A percentile compares a stretch with the other conserved stretches of the same genome.
Evolutionary conservation across 2,888 invertebrate species (phyloP).

Genomic region (Lypha dubia): DNA sequence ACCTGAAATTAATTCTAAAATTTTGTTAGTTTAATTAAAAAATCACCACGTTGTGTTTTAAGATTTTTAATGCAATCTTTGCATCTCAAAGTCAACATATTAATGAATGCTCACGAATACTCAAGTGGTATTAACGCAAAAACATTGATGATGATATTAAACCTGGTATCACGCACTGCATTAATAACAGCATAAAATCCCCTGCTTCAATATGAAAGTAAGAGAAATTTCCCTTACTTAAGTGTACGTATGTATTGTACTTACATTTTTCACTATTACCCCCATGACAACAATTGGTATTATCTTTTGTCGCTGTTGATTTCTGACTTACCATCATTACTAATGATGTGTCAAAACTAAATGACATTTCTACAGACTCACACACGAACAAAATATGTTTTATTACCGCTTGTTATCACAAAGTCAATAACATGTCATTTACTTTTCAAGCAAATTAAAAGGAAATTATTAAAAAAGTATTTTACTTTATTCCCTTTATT

Average conservation of each 20-base stretch:
- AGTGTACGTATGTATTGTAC: background rate
- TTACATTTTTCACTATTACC: background rate
- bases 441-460: constrained; percentile 7
- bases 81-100: background rate
- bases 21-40: background rate
- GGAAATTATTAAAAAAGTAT: constrained; percentile 14
- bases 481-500: constrained; percentile 18
- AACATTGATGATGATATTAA: constrained; percentile 33
- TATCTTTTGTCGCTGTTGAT: background rate
- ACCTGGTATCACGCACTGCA: constrained; percentile 2
- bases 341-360: constrained; percentile 57
- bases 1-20: background rate
- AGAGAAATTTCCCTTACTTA: background rate
- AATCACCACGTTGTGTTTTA: background rate
- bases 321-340: constrained; percentile 29
- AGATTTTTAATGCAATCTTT: constrained; percentile 6
- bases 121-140: background rate
- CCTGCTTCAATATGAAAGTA: constrained; percentile 13
- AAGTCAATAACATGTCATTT: constrained; percentile 57
- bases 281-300: constrained; percentile 44
- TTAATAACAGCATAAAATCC: constrained; percentile 22
- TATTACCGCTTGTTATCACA: constrained; percentile 14
- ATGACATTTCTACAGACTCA: constrained; percentile 20
- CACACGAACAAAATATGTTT: background rate
- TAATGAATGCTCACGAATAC: constrained; percentile 2